Base-by-base conservation (phyloP, 2,888 invertebrate genomes). In the Torymus auratus region DNA sequence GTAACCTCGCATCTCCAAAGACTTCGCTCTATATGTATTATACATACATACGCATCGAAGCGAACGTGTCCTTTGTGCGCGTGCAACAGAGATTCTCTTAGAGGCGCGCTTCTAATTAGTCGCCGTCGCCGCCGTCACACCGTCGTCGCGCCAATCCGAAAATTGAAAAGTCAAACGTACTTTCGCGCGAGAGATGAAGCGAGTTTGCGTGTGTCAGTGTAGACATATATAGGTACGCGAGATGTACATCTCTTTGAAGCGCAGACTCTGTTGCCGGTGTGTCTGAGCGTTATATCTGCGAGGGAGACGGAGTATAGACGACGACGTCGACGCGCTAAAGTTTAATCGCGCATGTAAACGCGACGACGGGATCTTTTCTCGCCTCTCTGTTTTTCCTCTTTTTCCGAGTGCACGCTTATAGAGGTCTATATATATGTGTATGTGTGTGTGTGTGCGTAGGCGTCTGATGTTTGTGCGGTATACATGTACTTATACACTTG, bases 291-390 rank as follows among this genome's bases (percentile, higher is more conserved):
- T 28, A 28, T 74, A 67, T 67, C 20, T 56, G 10, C 17, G 28
- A 12, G 60, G 56, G 14, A 28, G 69, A 56, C 60, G 55, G 65
- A 23, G 28, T 41, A 41, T 14, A 11, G 41, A 55, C 64, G 64
- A 23, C 56, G 73, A 65, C 74, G 70, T 62, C 28, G 76, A 55
- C 65, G 73, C 23, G 73, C 68, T 61, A 78, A 76, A 76, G 80
- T 77, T 81, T 77, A 77, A 72, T 77, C 81, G 81, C 68, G 77
- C 77, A 77, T 77, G 75, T 52, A 71, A 71, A 71, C 64, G 60
- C 23, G 20, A 60, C 41, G 13, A 55, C 68, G 20, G 23, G 23
- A 41, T 50, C 62, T 78, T 65, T 50, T 61, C 50, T 17, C 13
- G 5, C 14, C 20, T 13, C 12, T 62, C 52, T 15, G 10, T 17